These are phyloP conservation scores for Babylonia areolata DNA, from an alignment of 1,140 invertebrate genomes.

Conservation along the genomic window DNA sequence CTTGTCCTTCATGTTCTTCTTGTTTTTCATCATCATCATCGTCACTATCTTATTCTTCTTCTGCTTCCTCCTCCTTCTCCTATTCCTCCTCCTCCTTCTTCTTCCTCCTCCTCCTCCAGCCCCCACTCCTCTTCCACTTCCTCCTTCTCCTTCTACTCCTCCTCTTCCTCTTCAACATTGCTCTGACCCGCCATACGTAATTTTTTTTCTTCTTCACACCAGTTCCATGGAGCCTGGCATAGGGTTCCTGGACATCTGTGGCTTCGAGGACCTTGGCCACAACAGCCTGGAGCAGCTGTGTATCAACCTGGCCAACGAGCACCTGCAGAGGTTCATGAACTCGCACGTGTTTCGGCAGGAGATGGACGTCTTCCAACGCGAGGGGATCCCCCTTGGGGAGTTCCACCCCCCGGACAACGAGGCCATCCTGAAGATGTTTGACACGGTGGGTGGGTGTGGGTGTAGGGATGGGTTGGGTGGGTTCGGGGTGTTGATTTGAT, in stretches of 20 bases:
- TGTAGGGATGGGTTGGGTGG: no score
- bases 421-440: slow-evolving; percentile 86
- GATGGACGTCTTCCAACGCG: slow-evolving; percentile 55
- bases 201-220: neutral
- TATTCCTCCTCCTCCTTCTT: no score
- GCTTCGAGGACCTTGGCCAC: slow-evolving; percentile 71
- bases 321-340: slow-evolving; percentile 72
- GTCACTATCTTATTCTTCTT: no score
- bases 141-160: no score
- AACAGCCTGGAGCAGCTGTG: slow-evolving; percentile 79
- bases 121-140: no score
- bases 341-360: slow-evolving; percentile 60
- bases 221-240: slow-evolving; percentile 40
- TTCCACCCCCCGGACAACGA: slow-evolving; percentile 86
- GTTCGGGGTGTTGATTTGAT: no score
- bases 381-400: slow-evolving; percentile 73
- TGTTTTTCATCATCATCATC: no score
- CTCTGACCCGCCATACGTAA: neutral
- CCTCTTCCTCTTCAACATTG: neutral
- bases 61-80: no score
- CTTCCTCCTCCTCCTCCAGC: no score
- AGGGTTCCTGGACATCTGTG: slow-evolving; percentile 72
- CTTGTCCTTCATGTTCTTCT: no score
- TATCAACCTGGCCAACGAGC: slow-evolving; percentile 73
- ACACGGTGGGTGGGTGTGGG: slow-evolving; percentile 63